phyloP scores from a whole-genome alignment of 2,113 vertebrate genomes.

The Peucedramus taeniatus region DNA sequence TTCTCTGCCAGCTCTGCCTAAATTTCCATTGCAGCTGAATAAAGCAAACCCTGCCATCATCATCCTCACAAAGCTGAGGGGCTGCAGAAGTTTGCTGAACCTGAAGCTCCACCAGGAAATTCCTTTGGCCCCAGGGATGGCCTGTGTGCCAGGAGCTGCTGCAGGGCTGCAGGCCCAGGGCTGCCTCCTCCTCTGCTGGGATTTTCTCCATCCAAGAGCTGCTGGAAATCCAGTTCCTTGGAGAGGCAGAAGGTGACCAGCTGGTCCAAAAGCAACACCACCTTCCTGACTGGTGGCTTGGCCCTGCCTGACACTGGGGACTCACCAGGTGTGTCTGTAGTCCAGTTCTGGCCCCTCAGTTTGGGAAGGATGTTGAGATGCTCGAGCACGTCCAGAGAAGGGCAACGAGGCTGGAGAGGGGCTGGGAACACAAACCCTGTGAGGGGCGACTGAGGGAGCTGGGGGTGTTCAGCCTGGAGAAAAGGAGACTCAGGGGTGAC shows the following conservation, averaged over 20 bases:
- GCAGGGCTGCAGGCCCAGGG: background rate
- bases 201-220: background rate
- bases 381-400: too few species aligned
- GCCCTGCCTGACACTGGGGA: rapidly evolving
- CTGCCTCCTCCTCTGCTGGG: background rate
- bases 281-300: background rate
- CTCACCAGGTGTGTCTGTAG: background rate
- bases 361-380: background rate
- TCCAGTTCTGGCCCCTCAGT: background rate
- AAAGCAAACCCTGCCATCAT: background rate
- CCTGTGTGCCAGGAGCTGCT: background rate
- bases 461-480: too few species aligned
- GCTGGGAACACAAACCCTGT: too few species aligned
- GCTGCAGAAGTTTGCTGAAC: background rate
- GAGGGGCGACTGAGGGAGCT: too few species aligned
- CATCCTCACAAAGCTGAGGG: background rate
- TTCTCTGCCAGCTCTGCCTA: background rate
- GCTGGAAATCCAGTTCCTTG: background rate
- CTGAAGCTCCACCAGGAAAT: background rate
- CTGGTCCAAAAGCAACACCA: background rate
- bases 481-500: too few species aligned
- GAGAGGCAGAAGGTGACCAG: background rate
- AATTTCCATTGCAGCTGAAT: background rate
- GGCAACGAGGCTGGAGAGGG: too few species aligned
- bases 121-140: background rate